These are phyloP conservation scores for Cliona cf. orientalis DNA, from an alignment of 37 sponge, comb jelly and placozoan genomes.

Conservation along the genomic window DNA sequence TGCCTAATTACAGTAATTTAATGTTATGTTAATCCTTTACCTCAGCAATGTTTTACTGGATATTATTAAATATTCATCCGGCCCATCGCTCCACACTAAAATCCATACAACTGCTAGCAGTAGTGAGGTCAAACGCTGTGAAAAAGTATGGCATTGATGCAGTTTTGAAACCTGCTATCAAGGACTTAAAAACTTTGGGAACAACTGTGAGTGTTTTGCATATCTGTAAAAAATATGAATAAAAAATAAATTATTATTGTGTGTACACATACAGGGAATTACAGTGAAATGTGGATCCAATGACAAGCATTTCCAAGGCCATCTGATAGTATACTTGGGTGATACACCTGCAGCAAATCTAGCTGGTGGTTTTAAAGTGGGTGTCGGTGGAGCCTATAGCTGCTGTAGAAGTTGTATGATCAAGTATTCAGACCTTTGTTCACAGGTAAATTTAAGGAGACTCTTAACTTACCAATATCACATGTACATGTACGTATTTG, in stretches of 20 bases:
- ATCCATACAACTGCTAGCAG: neutral
- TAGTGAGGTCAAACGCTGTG: neutral
- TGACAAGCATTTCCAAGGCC: neutral
- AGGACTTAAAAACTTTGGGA: neutral
- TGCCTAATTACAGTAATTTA: neutral
- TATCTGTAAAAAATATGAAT: too few species aligned
- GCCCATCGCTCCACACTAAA: neutral
- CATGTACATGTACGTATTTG: neutral
- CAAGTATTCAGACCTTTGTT: neutral
- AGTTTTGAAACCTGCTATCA: neutral
- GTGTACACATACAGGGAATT: neutral
- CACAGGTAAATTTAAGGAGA: neutral
- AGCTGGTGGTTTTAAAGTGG: neutral
- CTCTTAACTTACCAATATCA: neutral
- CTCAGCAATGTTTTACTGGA: too few species aligned
- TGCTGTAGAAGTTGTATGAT: neutral
- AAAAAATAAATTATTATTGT: neutral
- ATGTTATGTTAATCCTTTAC: neutral
- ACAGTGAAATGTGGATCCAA: neutral
- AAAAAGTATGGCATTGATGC: conserved; percentile 7
- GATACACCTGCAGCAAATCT: neutral
- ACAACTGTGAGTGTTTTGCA: neutral
- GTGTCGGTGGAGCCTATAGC: neutral
- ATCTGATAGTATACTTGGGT: neutral
- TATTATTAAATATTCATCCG: neutral